Base-by-base conservation (phyloP, 1,140 invertebrate genomes). In the Charaxes varanes region DNA sequence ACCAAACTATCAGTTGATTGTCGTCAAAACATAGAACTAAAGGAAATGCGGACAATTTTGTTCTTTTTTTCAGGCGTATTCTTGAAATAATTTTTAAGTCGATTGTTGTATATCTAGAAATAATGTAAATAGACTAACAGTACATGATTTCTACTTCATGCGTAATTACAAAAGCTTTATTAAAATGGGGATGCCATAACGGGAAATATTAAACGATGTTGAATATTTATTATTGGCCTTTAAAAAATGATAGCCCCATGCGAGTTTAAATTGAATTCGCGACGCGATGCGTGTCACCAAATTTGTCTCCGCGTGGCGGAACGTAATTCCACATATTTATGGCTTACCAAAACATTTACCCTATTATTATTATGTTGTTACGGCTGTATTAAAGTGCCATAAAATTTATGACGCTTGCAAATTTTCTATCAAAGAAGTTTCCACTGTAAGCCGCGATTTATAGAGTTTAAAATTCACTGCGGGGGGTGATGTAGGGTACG, bases 271-370 rank as follows among this genome's bases (percentile, higher is more conserved):
- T 26, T 7, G 8, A 26, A 26, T 26, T 26, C 4, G 6, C 27
- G 12, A 15, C 6, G 12, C n/a, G 7, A 15, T 13, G 14, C 18
- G 16, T 41, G 47, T 40, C 34, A 41, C 30, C 37, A 16, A 50
- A 50, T 50, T 44, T 44, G 41, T 44, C 47, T 44, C 16, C 36
- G 36, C 65, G 15, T 63, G 61, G 63, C 66, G 60, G 62, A 61
- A 61, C 41, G 56, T 52, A 55, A 59, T 66, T 57, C 50, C 62
- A 68, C 63, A 72, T 76, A 82, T 82, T 79, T 79, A 78, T 79
- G 71, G 61, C 70, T 77, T 80, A 78, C 78, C 76, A 82, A 82
- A 82, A 80, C 78, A 82, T 82, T 82, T 82, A 67, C 69, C 76
- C 78, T 82, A 77, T 78, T 76, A 78, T 74, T 79, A 76, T 74